Evolutionary conservation across 2,113 vertebrate genomes (phyloP), one percentile per base, ranked within the genome.

Genomic region (Channa argus): DNA sequence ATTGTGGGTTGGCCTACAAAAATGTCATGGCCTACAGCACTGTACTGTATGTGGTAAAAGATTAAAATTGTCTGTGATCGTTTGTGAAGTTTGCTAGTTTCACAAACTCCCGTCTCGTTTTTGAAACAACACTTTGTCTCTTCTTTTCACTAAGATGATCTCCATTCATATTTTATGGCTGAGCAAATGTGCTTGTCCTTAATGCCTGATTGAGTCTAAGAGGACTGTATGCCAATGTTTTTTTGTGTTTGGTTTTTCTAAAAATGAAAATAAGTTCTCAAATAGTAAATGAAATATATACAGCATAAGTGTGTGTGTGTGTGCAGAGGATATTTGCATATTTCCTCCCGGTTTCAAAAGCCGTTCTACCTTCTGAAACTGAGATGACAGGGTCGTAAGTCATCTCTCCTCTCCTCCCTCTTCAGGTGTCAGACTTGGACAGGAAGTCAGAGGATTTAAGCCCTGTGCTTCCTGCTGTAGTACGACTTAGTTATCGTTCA

Each of bases 371-470:
- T 11, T 14, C 63, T 37, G 47, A 86, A 50, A 68, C 69, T 59
- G n/a, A 80, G 76, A 82, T 88, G 90, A 91, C 83, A 76, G 74
- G 83, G 85, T 88, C 78, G 34, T 60, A 71, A 72, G 77, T 84
- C 74, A 74, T 86, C 69, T 71, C 71, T 86, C 55, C 61, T 70
- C 59, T 62, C 38, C 81, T 59, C 64, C 72, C 58, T 84, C 72
- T 78, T 73, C 65, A 84, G 63, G 75, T 86, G 79, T 93, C 88
- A 90, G 71, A 87, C 56, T 69, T 79, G 79, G 88, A 91, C 84
- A 80, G 87, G 69, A 86, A 92, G 87, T 82, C 78, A 74, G 71
- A 84, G 82, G 79, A 89, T 88, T 85, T 85, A 80, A 83, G 63
- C 55, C 70, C 66, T 11, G 52, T 74, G 65, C 63, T 81, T 86